Evolutionary conservation across 2,113 vertebrate genomes (phyloP), one percentile per base, ranked within the genome.

Genomic region (Menura novaehollandiae): DNA sequence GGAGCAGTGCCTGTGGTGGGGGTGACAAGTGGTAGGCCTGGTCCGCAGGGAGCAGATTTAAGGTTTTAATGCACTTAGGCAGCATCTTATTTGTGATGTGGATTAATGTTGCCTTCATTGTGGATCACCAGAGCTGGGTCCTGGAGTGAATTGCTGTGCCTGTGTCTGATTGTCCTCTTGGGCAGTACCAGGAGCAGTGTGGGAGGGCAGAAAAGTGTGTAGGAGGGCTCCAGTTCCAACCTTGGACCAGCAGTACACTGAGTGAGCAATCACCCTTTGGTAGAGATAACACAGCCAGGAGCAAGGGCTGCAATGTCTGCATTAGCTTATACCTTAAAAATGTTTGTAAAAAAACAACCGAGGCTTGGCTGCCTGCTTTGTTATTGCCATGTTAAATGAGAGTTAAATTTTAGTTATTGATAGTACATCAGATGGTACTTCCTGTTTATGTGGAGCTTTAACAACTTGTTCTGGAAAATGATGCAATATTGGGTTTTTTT

Each of bases 321-420:
- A 15, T 33, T 46, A 91, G 9, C 21, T 53, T 86, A 13, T 43
- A 56, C 19, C 21, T 55, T 56, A 20, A 59, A 71, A 51, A 37
- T 23, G 10, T 28, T 80, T 78, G 56, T 27, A 67, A 20, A 68
- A 69, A 96, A 32, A 41, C 63, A 41, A 51, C 33, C 49, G 33
- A 66, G 72, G 35, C 27, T 74, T 85, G 62, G 33, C 81, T 85
- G 56, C n/a, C 30, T 63, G 17, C 64, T 82, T 85, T 53, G 58
- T 69, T 60, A 37, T 41, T 76, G 39, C 69, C 2, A 1, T 21
- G 18, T 53, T 72, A 78, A 91, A 76, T 43, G 66, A 19, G 64
- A 75, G 21, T 88, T 95, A 94, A 87, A 56, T 81, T 85, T 86
- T 72, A 76, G 82, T 82, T 96, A 64, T 58, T 82, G 66, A 58